phyloP scores from a whole-genome alignment of 2,797 vertebrate genomes.

The Leptoclinus maculatus region DNA sequence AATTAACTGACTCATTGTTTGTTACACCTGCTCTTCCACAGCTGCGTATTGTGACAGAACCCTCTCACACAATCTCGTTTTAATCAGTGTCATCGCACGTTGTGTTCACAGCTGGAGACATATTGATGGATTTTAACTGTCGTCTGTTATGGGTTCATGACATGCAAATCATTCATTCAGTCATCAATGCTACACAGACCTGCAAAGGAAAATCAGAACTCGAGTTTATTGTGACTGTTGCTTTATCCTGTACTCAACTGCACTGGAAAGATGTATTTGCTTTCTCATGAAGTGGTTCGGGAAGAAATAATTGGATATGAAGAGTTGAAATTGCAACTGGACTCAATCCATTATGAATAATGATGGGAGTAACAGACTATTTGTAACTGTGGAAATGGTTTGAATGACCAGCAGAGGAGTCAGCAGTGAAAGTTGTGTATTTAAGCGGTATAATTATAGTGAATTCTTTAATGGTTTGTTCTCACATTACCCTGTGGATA shows the following conservation, averaged over 20 bases:
- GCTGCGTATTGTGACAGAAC: neutral
- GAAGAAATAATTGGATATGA: neutral
- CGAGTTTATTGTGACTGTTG: neutral
- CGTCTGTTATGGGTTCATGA: neutral
- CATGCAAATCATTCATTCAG: neutral
- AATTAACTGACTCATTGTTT: constrained; percentile 13
- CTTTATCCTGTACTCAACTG: neutral
- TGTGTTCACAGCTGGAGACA: neutral
- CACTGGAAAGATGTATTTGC: no score
- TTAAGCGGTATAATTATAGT: neutral
- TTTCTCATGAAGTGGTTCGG: neutral
- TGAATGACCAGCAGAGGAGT: neutral
- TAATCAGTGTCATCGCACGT: neutral
- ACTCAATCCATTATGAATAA: neutral
- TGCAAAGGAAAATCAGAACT: neutral
- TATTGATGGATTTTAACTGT: neutral
- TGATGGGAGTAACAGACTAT: neutral
- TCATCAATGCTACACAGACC: neutral
- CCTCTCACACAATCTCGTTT: neutral
- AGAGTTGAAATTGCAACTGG: neutral
- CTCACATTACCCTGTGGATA: neutral
- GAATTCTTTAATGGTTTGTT: neutral
- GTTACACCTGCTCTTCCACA: neutral
- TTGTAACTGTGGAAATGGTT: neutral
- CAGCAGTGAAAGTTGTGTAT: neutral